These are phyloP conservation scores for Bungarus multicinctus DNA, from an alignment of 2,113 vertebrate genomes.

Conservation along the genomic window DNA sequence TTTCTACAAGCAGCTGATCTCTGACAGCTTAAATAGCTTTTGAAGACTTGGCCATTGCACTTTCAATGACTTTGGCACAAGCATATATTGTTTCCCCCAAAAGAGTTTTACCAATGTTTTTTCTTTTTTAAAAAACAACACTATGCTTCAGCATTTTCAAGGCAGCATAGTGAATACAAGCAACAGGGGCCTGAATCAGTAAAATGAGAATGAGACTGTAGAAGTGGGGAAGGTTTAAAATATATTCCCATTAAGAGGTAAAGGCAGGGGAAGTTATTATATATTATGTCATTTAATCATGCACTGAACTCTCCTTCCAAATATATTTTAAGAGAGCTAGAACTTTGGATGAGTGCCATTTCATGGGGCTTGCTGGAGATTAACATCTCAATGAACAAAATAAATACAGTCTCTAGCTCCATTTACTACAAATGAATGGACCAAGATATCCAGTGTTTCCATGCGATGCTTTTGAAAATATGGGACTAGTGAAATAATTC, in stretches of 20 bases:
- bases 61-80: not conserved
- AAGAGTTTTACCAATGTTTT: not conserved
- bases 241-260: not conserved
- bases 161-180: not conserved
- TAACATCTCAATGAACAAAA: conserved; percentile 19
- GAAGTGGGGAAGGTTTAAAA: not conserved
- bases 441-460: conserved; percentile 1
- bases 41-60: not conserved
- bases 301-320: not conserved
- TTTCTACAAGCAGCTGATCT: not conserved
- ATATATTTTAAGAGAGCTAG: not conserved
- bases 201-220: not conserved
- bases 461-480: not conserved
- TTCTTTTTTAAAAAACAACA: not conserved
- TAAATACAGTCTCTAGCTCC: conserved; percentile 23
- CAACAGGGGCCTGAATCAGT: not conserved
- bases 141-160: not conserved
- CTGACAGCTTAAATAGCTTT: not conserved
- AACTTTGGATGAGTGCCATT: not conserved
- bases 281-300: not conserved
- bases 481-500: not conserved
- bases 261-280: not conserved
- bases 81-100: not conserved
- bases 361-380: not conserved
- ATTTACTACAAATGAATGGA: not conserved